phyloP scores from a whole-genome alignment of 2,888 invertebrate species.

The Kuschelorhynchus macadamiae region DNA sequence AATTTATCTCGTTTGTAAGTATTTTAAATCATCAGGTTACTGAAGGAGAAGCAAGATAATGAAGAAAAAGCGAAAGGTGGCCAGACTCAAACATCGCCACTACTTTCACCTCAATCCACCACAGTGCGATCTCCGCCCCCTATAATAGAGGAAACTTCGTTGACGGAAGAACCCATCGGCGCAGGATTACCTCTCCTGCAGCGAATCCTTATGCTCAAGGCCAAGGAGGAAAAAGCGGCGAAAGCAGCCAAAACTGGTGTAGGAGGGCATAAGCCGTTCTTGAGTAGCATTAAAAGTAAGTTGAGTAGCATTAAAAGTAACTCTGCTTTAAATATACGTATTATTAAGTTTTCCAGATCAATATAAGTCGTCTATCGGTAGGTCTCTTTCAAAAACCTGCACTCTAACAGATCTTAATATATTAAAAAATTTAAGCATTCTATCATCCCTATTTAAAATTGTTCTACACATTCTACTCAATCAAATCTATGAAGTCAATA shows the following conservation, averaged over 20 bases:
- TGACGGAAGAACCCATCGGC: constrained; percentile 73
- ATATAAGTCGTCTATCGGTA: no score
- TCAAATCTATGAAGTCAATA: no score
- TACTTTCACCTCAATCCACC: constrained; percentile 74
- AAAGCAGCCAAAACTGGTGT: constrained; percentile 54
- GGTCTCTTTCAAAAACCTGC: no score
- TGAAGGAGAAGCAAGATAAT: constrained; percentile 86
- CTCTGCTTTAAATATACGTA: background rate
- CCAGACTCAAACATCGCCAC: constrained; percentile 68
- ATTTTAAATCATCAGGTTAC: no score
- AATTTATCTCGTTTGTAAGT: no score
- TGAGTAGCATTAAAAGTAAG: constrained; percentile 50
- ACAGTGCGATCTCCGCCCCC: constrained; percentile 72
- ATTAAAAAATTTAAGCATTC: no score
- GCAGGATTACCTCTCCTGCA: constrained; percentile 82
- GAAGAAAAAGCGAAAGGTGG: constrained; percentile 72
- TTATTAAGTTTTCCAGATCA: no score
- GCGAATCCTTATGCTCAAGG: constrained; percentile 81
- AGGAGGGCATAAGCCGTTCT: constrained; percentile 53
- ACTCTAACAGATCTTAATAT: no score
- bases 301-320: background rate
- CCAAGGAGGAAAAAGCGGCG: constrained; percentile 75
- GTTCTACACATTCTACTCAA: no score
- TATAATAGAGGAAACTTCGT: constrained; percentile 67
- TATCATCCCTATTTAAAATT: no score